These are phyloP conservation scores for Ptilodon capucinus DNA, from an alignment of 2,888 invertebrate species.

Conservation along the genomic window DNA sequence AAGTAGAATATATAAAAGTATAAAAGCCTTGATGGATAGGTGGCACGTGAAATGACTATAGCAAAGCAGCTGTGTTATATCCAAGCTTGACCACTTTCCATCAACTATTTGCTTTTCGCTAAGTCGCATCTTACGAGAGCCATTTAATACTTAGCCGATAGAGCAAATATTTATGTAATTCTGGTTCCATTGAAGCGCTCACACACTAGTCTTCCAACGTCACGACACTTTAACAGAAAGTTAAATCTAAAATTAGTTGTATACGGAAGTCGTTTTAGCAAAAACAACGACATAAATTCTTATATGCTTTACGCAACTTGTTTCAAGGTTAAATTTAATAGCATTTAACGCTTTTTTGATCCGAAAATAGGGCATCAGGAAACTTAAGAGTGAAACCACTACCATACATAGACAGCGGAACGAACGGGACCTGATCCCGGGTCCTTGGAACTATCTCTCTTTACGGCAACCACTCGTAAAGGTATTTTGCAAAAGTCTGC, in stretches of 20 bases:
- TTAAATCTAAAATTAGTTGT: slow-evolving; percentile 4
- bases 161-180: background rate
- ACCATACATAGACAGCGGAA: slow-evolving; percentile 2
- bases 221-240: background rate
- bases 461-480: background rate
- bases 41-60: background rate
- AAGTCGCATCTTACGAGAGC: background rate
- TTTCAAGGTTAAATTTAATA: slow-evolving; percentile 14
- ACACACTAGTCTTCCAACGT: background rate
- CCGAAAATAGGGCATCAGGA: slow-evolving; percentile 3
- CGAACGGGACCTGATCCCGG: slow-evolving; percentile 4
- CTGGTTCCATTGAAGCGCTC: background rate
- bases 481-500: too few species aligned
- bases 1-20: too few species aligned
- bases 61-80: background rate
- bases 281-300: slow-evolving; percentile 1
- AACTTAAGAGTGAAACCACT: background rate
- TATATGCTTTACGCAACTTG: slow-evolving; percentile 7
- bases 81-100: too few species aligned
- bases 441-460: slow-evolving; percentile 7
- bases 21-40: too few species aligned
- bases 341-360: slow-evolving; percentile 5
- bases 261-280: slow-evolving; percentile 15
- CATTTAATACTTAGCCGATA: background rate
- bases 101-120: background rate